Conservation (phyloP, 2,888 invertebrate species). For the Chrysina gloriosa region DNA sequence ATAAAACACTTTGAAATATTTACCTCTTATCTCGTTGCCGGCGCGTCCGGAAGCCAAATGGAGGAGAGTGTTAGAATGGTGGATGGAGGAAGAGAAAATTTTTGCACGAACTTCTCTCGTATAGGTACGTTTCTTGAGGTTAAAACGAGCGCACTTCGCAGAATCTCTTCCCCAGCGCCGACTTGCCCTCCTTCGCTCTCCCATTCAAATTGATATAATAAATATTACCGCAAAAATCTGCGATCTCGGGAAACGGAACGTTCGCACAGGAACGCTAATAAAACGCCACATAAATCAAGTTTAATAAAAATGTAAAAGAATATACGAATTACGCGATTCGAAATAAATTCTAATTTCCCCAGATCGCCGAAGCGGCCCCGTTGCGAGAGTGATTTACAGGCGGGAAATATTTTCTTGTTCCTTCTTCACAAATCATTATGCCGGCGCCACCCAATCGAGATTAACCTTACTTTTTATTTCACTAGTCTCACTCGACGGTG, state of each 20-base stretch:
- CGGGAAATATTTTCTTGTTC: slow-evolving; percentile 56
- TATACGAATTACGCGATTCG: slow-evolving; percentile 51
- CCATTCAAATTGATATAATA: slow-evolving; percentile 44
- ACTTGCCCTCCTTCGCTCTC: background rate
- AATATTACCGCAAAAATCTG: slow-evolving; percentile 47
- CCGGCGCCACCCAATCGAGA: slow-evolving; percentile 37
- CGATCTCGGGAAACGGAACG: slow-evolving; percentile 50
- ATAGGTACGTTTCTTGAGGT: slow-evolving; percentile 2
- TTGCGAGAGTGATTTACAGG: slow-evolving; percentile 54
- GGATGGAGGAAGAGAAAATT: background rate
- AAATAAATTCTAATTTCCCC: slow-evolving; percentile 59
- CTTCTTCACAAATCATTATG: slow-evolving; percentile 49
- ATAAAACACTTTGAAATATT: slow-evolving; percentile 37
- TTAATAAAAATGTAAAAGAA: slow-evolving; percentile 52
- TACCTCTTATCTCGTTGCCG: slow-evolving; percentile 36
- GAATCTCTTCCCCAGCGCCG: background rate
- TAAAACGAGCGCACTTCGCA: background rate
- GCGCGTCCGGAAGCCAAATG: slow-evolving; percentile 28
- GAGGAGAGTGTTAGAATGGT: slow-evolving; percentile 2
- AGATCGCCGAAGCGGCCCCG: slow-evolving; percentile 44
- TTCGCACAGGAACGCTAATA: slow-evolving; percentile 50
- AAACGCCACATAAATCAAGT: slow-evolving; percentile 56
- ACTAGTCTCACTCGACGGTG: background rate
- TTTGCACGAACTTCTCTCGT: slow-evolving; percentile 7
- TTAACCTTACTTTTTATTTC: slow-evolving; percentile 33